Base-by-base conservation (phyloP, 2,888 invertebrate species). In the Isoperla grammatica region DNA sequence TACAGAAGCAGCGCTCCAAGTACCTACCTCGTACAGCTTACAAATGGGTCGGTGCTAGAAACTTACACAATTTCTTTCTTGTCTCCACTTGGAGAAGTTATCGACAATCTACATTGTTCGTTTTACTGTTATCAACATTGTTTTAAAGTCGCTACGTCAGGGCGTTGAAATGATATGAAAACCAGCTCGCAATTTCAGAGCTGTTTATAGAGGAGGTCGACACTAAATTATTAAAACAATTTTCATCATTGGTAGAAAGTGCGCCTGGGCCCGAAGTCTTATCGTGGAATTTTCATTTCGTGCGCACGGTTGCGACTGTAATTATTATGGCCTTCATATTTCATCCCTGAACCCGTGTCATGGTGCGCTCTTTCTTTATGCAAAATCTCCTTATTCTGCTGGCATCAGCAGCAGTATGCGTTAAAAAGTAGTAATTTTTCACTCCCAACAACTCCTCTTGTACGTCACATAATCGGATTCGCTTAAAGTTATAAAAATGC, bases 251-350 rank as follows among this genome's bases (percentile, higher is more conserved):
- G 15, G 17, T 35, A 19, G 37, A 53, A 53, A 53, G 39, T 53
- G 39, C 29, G 29, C 29, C 29, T 53, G 39, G 39, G 37, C 53
- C 53, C 19, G 50, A 42, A 55, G 48, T 37, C 60, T 60, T 60
- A 60, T 60, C 56, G 22, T 56, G 49, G 43, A 60, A 60, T 60
- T 56, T 56, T 60, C 60, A 60, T 60, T 60, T 56, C 50, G 55
- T 48, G 37, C 50, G 15, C 50, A 37, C 20, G 43, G 35, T 50
- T 56, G 50, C 49, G 60, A 42, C 60, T 56, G 60, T 60, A 60
- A 60, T 60, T 60, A 60, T 60, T 60, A 60, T 60, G 56, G 37
- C 60, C 48, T 23, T 42, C 56, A 60, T 60, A 60, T 49, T 60
- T 60, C 60, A 60, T 49, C 43, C 29, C 19, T 13, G 13, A 53